Evolutionary conservation across 2,888 invertebrate genomes (phyloP).

Genomic region (Amiota mariae): DNA sequence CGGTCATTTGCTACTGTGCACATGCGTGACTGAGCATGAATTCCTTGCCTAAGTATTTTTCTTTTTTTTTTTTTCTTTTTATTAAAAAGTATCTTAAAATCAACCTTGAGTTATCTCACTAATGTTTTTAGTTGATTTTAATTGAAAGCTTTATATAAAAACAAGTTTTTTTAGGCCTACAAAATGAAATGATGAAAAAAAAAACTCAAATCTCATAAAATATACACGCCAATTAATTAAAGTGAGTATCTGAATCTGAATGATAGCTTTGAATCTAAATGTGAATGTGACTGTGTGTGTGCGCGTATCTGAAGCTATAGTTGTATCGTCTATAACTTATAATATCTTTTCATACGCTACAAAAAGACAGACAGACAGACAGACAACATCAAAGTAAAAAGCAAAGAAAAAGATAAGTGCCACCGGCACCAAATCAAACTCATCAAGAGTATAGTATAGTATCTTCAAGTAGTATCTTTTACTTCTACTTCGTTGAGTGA

Average conservation of each 20-base stretch:
- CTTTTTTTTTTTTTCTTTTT: not conserved
- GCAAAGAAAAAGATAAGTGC: not conserved
- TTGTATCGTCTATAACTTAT: no score
- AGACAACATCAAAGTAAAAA: not conserved
- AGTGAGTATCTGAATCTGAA: not conserved
- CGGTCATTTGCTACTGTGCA: constrained; percentile 18
- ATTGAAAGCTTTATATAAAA: constrained; percentile 5
- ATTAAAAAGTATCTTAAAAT: not conserved
- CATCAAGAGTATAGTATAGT: not conserved
- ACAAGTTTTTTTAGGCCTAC: not conserved
- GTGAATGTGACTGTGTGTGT: no score
- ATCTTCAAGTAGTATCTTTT: no score
- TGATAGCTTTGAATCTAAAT: no score
- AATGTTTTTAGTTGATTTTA: constrained; percentile 11
- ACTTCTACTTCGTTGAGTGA: not conserved
- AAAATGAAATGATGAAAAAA: not conserved
- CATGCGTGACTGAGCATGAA: constrained; percentile 4
- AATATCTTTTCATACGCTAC: not conserved
- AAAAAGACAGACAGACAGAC: not conserved
- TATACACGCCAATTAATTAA: constrained; percentile 11
- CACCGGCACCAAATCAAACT: constrained; percentile 1
- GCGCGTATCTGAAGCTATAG: no score
- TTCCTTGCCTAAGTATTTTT: not conserved
- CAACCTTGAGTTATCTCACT: constrained; percentile 6
- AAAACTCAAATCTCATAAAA: not conserved